Percentiles rank a stretch among this genome's conserved stretches.
Evolutionary conservation across 2,797 vertebrate genomes (phyloP).

Genomic region (Phrynocephalus guinanensis): DNA sequence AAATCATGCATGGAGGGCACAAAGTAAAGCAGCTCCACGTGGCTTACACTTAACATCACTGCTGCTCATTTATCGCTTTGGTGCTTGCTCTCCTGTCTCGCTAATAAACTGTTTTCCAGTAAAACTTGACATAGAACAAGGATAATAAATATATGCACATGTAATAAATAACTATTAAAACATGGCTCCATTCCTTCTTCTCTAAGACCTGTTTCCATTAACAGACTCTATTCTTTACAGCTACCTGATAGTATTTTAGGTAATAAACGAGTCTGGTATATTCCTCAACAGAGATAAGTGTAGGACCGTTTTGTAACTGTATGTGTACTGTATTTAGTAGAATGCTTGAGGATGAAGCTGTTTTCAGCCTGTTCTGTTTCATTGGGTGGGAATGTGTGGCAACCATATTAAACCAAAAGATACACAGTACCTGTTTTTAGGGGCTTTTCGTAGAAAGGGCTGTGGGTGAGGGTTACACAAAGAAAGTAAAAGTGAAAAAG

Average conservation of each 20-base stretch:
- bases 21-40: slow-evolving; percentile 2
- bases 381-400: not conserved
- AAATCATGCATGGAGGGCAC: slow-evolving; percentile 25
- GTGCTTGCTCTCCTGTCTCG: not conserved
- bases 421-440: not conserved
- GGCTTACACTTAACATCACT: not conserved
- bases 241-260: not conserved
- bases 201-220: not conserved
- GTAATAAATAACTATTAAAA: not conserved
- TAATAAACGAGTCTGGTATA: not conserved
- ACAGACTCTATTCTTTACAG: not conserved
- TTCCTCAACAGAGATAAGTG: not conserved
- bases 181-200: not conserved
- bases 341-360: not conserved
- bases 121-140: not conserved
- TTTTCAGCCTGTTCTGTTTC: not conserved
- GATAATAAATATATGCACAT: not conserved
- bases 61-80: not conserved
- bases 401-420: not conserved
- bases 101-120: not conserved
- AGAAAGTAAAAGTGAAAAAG: not conserved
- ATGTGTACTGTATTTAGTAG: slow-evolving; percentile 12
- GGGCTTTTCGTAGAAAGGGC: not conserved
- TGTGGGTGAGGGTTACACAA: not conserved
- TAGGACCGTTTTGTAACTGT: not conserved